Evolutionary conservation across 2,888 invertebrate species (phyloP).

Genomic region (Drosophila tripunctata): DNA sequence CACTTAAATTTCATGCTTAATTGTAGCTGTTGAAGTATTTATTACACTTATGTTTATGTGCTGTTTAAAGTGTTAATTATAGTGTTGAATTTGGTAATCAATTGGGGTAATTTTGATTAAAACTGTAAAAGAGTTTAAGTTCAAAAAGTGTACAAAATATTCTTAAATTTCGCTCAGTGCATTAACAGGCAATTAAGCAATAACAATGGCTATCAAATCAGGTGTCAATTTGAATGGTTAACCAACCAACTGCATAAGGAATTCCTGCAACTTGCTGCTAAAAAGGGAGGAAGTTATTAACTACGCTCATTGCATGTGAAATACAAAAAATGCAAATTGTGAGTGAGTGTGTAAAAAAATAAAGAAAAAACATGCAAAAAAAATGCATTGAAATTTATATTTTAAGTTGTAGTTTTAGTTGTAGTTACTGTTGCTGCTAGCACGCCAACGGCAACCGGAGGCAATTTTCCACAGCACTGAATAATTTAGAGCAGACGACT

Average conservation of each 20-base stretch:
- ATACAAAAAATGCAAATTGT: constrained; percentile 66
- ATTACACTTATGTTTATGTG: not conserved
- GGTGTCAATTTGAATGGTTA: constrained; percentile 59
- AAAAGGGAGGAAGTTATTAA: constrained; percentile 65
- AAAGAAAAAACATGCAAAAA: constrained; percentile 37
- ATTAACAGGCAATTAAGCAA: constrained; percentile 37
- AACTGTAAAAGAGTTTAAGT: not conserved
- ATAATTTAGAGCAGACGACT: constrained; percentile 34
- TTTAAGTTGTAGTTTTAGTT: constrained; percentile 3
- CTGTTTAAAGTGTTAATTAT: constrained; percentile 26
- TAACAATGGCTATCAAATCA: constrained; percentile 25
- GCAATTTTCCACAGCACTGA: constrained; percentile 72
- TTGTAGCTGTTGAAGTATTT: not conserved
- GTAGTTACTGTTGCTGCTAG: constrained; percentile 1
- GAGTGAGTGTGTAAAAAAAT: constrained; percentile 9
- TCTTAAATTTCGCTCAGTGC: not conserved
- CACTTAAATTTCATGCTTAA: constrained; percentile 2
- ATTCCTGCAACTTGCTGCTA: constrained; percentile 25
- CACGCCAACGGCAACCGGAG: constrained; percentile 64
- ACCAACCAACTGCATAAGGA: constrained; percentile 56
- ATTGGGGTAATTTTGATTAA: not conserved
- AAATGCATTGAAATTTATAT: constrained; percentile 59
- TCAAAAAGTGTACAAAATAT: not conserved
- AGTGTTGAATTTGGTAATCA: not conserved
- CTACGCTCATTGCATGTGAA: constrained; percentile 68